phyloP scores from a whole-genome alignment of 2,797 vertebrate species.

The Danio tinwini region DNA sequence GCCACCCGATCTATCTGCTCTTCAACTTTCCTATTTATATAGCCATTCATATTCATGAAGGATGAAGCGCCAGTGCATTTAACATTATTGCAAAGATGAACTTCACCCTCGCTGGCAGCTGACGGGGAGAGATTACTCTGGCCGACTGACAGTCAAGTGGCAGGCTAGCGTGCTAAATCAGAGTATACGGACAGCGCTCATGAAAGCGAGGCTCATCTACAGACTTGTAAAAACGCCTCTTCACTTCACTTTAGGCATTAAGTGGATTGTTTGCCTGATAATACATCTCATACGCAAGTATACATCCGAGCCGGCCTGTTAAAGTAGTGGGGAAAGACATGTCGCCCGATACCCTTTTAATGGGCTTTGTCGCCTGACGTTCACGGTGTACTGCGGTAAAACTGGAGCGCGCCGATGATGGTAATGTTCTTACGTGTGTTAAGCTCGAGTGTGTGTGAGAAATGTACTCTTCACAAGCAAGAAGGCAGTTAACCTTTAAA shows the following conservation, averaged over 20 bases:
- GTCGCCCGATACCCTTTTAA: constrained; percentile 66
- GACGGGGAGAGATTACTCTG: constrained; percentile 81
- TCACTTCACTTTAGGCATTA: constrained; percentile 75
- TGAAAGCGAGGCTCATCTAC: constrained; percentile 71
- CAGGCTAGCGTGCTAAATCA: constrained; percentile 77
- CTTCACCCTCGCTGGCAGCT: constrained; percentile 72
- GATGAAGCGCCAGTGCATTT: constrained; percentile 79
- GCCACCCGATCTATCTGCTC: constrained; percentile 76
- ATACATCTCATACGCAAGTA: constrained; percentile 69
- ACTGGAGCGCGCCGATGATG: constrained; percentile 48
- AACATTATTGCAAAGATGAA: constrained; percentile 80
- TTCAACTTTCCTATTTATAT: constrained; percentile 82
- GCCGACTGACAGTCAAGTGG: constrained; percentile 81
- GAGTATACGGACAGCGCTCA: constrained; percentile 65
- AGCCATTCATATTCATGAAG: constrained; percentile 83
- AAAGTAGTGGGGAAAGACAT: constrained; percentile 39
- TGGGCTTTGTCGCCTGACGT: constrained; percentile 43
- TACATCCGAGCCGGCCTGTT: constrained; percentile 49
- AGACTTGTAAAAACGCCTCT: constrained; percentile 77
- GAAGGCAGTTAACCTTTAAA: constrained; percentile 91
- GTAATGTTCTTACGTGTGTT: constrained; percentile 32
- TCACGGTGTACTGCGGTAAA: constrained; percentile 60
- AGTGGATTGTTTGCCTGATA: constrained; percentile 77
- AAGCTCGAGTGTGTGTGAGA: constrained; percentile 72
- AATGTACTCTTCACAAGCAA: constrained; percentile 80